Evolutionary conservation across 2,113 vertebrate genomes (phyloP).

Genomic region (Dasyprocta punctata): DNA sequence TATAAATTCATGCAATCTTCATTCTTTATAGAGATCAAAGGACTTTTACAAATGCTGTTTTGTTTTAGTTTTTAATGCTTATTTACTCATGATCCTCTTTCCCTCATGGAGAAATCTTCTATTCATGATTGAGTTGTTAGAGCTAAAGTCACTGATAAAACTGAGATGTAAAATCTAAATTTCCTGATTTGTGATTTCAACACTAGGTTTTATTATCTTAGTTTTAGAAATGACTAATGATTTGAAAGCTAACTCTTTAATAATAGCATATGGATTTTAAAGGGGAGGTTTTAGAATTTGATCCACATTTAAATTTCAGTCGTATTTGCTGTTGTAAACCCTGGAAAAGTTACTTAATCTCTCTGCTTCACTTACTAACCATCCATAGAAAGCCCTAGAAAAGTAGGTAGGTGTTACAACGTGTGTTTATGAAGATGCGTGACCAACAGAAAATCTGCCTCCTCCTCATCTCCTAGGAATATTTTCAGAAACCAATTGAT

Average conservation of each 20-base stretch:
- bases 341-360: neutral
- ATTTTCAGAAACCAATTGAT: conserved; percentile 3
- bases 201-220: neutral
- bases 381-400: neutral
- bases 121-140: neutral
- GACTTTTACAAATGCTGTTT: neutral
- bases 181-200: neutral
- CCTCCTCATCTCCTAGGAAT: neutral
- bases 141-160: neutral
- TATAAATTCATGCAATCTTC: conserved; percentile 24
- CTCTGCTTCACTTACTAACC: neutral
- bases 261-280: neutral
- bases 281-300: neutral
- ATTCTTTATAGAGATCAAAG: conserved; percentile 9
- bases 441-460: neutral
- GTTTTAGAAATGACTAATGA: conserved; percentile 41
- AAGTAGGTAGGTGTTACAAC: neutral
- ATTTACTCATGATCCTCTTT: neutral
- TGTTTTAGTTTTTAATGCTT: conserved; percentile 49
- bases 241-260: conserved; percentile 47
- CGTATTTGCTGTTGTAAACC: neutral
- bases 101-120: conserved; percentile 11
- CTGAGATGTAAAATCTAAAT: conserved; percentile 36
- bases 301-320: conserved; percentile 25
- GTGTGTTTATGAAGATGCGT: neutral